Evolutionary conservation across 2,888 invertebrate species (phyloP).

Genomic region (Phragmatobia fuliginosa): DNA sequence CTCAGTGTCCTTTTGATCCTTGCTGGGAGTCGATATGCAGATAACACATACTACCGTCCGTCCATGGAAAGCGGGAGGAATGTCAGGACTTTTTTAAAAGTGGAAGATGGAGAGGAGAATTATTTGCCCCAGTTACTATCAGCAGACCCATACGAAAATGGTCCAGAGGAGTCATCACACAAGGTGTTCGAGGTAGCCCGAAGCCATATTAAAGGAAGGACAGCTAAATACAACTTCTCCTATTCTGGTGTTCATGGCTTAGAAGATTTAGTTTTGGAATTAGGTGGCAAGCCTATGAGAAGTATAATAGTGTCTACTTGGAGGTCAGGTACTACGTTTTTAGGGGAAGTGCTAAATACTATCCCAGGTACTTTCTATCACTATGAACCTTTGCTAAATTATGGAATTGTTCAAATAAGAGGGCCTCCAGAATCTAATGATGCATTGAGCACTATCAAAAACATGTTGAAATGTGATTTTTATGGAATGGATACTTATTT

Average conservation of each 20-base stretch:
- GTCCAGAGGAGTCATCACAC: slow-evolving; percentile 65
- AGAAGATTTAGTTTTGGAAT: slow-evolving; percentile 89
- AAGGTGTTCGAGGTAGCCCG: slow-evolving; percentile 75
- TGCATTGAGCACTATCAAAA: slow-evolving; percentile 89
- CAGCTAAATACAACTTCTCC: slow-evolving; percentile 75
- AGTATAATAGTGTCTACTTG: slow-evolving; percentile 95
- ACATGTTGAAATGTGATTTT: slow-evolving; percentile 92
- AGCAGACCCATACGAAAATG: slow-evolving; percentile 68
- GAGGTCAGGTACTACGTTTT: slow-evolving; percentile 96
- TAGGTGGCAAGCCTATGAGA: slow-evolving; percentile 90
- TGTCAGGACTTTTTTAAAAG: slow-evolving; percentile 86
- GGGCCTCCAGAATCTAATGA: slow-evolving; percentile 90
- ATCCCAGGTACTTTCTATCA: slow-evolving; percentile 96
- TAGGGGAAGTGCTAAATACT: slow-evolving; percentile 94
- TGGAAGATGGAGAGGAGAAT: slow-evolving; percentile 83
- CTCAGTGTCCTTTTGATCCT: slow-evolving; percentile 83
- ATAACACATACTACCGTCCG: slow-evolving; percentile 83
- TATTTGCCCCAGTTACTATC: slow-evolving; percentile 70
- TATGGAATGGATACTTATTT: slow-evolving; percentile 91
- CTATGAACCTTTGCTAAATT: slow-evolving; percentile 95
- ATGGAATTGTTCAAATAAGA: slow-evolving; percentile 93
- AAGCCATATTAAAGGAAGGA: slow-evolving; percentile 71
- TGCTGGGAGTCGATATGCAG: slow-evolving; percentile 86
- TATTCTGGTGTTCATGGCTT: slow-evolving; percentile 83
- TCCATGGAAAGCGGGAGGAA: slow-evolving; percentile 77